Evolutionary conservation across 2,797 vertebrate genomes (phyloP), one percentile per base, ranked within the genome.

Genomic region (Oceanodroma leucorhoa): DNA sequence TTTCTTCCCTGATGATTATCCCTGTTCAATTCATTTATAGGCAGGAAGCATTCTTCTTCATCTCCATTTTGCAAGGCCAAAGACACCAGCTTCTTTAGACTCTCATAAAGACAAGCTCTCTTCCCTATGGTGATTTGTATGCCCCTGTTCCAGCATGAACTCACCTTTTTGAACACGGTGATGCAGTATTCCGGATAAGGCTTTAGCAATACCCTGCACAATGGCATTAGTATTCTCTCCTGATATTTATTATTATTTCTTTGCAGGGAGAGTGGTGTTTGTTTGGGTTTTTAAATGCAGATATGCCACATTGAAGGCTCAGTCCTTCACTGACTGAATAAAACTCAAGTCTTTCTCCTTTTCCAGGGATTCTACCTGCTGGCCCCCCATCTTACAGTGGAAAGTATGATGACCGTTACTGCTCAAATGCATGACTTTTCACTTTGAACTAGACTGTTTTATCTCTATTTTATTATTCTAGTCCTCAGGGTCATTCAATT

Each of bases 41-140:
- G 43, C 70, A 96, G 62, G 54, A 90, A 87, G 29, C 9, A 66
- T 54, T 94, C 38, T 93, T 87, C 64, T 89, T 91, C 79, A 88
- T 66, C 64, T 77, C 89, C 48, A 34, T 36, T 81, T 79, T 43
- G 27, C 64, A 85, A 80, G 38, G 43, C 36, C 62, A 65, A 78
- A 71, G 48, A 83, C 77, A 20, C 13, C 26, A 65, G 26, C 34
- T 81, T 53, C 69, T 71, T 75, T 10, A 83, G 72, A 24, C 22
- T 54, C 61, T 50, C 11, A 0, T 13, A 58, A 15, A 71, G 53
- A 50, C 14, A 38, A 71, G 21, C 10, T 53, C 62, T 58, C 70
- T 40, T 81, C 69, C 48, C 75, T 43, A 9, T 15, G 51, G 17
- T 12, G 11, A 58, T 62, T 32, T 61, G 32, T n/a, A 40, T 46